phyloP scores from a whole-genome alignment of 2,113 vertebrate genomes.

The Steatornis caripensis region DNA sequence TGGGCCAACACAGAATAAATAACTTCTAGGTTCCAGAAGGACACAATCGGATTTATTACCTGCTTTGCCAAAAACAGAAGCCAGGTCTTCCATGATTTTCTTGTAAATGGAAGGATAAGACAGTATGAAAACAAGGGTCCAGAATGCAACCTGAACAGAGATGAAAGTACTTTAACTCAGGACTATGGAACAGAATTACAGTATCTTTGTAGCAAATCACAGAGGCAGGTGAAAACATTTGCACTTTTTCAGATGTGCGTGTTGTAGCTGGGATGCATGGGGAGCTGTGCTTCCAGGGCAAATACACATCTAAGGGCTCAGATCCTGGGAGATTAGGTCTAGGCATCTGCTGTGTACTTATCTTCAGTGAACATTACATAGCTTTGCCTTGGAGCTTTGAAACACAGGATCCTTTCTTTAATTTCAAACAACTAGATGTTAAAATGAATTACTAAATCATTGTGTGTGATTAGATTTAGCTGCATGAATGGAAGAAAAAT shows the following conservation, averaged over 20 bases:
- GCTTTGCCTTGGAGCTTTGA: conserved; percentile 1
- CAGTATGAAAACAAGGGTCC: conserved; percentile 79
- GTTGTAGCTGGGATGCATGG: not conserved
- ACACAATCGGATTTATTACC: conserved; percentile 44
- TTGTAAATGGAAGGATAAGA: conserved; percentile 67
- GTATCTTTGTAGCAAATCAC: not conserved
- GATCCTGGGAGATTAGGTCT: not conserved
- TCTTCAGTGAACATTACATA: not conserved
- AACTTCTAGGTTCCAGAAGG: not conserved
- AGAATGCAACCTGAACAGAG: conserved; percentile 74
- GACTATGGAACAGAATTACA: not conserved
- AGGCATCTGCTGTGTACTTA: not conserved
- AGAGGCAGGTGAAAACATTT: not conserved
- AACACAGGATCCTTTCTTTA: not conserved
- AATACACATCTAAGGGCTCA: not conserved
- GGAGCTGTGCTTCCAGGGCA: not conserved
- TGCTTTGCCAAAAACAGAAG: conserved; percentile 70
- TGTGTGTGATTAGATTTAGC: not conserved
- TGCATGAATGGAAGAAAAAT: not conserved
- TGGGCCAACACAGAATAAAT: not conserved
- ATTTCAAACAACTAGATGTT: conserved; percentile 15
- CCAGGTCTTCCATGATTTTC: conserved; percentile 71
- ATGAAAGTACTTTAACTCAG: not conserved
- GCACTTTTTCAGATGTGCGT: not conserved
- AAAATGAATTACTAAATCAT: not conserved